These are phyloP conservation scores for Drymodes brunneopygia DNA, from an alignment of 2,113 vertebrate genomes.

Conservation along the genomic window DNA sequence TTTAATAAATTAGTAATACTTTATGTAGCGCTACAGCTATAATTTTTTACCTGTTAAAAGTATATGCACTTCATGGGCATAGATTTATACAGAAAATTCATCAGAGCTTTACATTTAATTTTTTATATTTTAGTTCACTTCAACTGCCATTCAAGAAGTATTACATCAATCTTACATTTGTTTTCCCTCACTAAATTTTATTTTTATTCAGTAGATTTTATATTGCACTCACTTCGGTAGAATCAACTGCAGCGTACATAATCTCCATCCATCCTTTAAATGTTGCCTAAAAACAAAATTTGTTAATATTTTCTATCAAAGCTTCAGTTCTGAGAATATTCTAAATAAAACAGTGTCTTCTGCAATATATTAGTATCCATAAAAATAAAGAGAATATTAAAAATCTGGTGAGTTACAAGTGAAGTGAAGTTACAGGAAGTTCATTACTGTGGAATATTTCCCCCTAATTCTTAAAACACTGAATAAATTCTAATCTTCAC, in stretches of 20 bases:
- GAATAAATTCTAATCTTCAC: neutral
- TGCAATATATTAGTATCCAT: neutral
- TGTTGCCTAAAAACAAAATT: conserved; percentile 73
- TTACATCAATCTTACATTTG: neutral
- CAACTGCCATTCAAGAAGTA: neutral
- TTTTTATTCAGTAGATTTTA: neutral
- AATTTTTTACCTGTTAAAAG: neutral
- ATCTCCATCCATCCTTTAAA: conserved; percentile 82
- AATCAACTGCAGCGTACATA: conserved; percentile 83
- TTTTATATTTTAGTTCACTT: neutral
- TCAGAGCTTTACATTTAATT: neutral
- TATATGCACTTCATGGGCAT: neutral
- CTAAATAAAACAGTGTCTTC: neutral
- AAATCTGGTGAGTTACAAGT: neutral
- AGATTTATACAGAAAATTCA: neutral
- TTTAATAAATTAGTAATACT: neutral
- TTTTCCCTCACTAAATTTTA: neutral
- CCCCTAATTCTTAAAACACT: neutral
- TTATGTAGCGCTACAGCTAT: neutral
- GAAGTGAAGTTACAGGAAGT: neutral
- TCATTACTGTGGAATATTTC: neutral
- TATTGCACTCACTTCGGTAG: conserved; percentile 71
- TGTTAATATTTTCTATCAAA: conserved; percentile 12
- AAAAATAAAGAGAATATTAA: neutral
- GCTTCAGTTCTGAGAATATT: neutral